These are phyloP conservation scores for Sebastes oblongus DNA, from an alignment of 2,797 vertebrate species.

Conservation along the genomic window DNA sequence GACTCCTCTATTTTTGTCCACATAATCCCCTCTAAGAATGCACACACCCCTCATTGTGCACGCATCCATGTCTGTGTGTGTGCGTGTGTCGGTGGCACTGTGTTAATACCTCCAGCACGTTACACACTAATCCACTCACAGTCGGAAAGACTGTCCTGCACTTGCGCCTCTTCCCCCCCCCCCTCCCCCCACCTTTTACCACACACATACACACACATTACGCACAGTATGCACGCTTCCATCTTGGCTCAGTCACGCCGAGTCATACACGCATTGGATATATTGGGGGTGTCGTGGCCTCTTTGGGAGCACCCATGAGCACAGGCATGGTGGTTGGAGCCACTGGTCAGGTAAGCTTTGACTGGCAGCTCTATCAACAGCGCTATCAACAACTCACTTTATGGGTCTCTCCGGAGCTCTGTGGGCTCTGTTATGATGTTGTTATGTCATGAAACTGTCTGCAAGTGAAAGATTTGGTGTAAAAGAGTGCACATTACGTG, in stretches of 20 bases:
- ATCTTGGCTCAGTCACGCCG: background rate
- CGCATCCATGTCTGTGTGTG: slow-evolving; percentile 7
- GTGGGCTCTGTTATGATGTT: background rate
- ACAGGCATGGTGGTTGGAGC: slow-evolving; percentile 74
- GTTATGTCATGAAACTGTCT: background rate
- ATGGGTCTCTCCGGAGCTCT: background rate
- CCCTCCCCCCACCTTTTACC: background rate
- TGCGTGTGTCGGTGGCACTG: slow-evolving; percentile 27
- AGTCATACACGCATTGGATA: slow-evolving; percentile 38
- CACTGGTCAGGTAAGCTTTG: slow-evolving; percentile 76
- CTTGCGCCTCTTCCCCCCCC: slow-evolving; percentile 12
- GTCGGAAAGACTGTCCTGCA: slow-evolving; percentile 53
- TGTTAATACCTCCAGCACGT: slow-evolving; percentile 79
- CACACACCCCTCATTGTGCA: slow-evolving; percentile 57
- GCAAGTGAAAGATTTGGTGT: no score
- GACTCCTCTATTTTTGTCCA: slow-evolving; percentile 77
- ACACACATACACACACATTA: slow-evolving; percentile 20
- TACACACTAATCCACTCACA: slow-evolving; percentile 78
- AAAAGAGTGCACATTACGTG: background rate
- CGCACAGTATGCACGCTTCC: background rate
- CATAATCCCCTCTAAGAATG: slow-evolving; percentile 78
- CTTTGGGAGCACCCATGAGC: slow-evolving; percentile 64
- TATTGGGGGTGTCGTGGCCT: slow-evolving; percentile 21
- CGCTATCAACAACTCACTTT: no score
- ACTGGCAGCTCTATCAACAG: background rate